Conservation (phyloP, 2,888 invertebrate species). For the Agrochola macilenta region DNA sequence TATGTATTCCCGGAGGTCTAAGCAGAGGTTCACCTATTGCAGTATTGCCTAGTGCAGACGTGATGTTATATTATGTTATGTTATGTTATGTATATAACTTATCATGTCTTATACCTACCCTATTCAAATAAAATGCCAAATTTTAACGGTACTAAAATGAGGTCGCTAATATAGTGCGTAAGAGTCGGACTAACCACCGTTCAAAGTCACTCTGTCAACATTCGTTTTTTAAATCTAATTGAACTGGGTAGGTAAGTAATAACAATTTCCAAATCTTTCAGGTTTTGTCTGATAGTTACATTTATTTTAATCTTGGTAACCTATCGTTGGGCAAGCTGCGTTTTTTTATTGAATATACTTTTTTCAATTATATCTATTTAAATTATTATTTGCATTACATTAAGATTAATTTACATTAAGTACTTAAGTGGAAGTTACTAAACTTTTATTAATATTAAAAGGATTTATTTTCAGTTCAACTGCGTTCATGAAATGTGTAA, state of each 20-base stretch:
- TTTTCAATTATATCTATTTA: background rate
- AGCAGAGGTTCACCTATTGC: too few species aligned
- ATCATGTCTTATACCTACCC: too few species aligned
- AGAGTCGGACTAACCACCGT: background rate
- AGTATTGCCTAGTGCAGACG: too few species aligned
- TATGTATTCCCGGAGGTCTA: too few species aligned
- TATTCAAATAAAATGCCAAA: too few species aligned
- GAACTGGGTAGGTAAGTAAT: background rate
- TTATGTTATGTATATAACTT: too few species aligned
- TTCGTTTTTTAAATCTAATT: background rate
- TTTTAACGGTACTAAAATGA: too few species aligned
- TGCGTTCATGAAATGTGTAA: background rate
- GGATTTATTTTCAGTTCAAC: background rate
- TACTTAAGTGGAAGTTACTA: constrained; percentile 9
- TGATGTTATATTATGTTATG: too few species aligned
- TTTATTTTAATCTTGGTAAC: constrained; percentile 12
- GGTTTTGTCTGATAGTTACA: background rate
- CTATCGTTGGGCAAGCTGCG: constrained; percentile 16
- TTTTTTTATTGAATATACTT: constrained; percentile 11
- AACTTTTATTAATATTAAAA: background rate
- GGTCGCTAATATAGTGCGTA: too few species aligned
- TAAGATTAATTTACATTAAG: too few species aligned
- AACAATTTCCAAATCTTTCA: constrained; percentile 4
- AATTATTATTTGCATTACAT: background rate
- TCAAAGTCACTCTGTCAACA: background rate